phyloP scores from a whole-genome alignment of 2,113 vertebrate species.

The Micronycteris hirsuta region DNA sequence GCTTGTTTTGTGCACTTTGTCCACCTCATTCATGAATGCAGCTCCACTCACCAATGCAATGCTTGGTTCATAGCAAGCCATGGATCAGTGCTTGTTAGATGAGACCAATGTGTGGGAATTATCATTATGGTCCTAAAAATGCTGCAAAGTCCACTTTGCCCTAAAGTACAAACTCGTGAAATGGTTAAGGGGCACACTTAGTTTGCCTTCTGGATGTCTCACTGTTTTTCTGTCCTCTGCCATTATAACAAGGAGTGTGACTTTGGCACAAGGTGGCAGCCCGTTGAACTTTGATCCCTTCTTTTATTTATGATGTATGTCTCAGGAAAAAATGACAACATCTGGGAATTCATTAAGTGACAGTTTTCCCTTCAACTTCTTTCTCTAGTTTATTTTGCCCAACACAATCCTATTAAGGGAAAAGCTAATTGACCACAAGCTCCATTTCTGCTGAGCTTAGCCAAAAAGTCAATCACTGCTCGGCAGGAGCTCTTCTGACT shows the following conservation, averaged over 20 bases:
- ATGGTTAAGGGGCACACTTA: neutral
- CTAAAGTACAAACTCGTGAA: neutral
- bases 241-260: neutral
- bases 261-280: neutral
- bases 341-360: conserved; percentile 54
- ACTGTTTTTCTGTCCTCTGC: neutral
- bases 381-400: conserved; percentile 49
- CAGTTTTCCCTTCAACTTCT: conserved; percentile 14
- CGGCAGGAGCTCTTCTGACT: neutral
- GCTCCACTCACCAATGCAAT: rapidly evolving
- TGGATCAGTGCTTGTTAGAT: neutral
- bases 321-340: neutral
- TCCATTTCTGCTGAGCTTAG: conserved; percentile 63
- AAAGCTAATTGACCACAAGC: conserved; percentile 48
- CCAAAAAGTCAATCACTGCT: conserved; percentile 43
- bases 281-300: neutral
- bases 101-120: neutral
- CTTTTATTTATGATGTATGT: conserved; percentile 32
- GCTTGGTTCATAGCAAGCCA: neutral
- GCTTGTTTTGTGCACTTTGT: neutral
- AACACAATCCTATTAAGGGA: conserved; percentile 49
- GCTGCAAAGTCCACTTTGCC: neutral
- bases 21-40: neutral
- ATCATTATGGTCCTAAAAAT: neutral
- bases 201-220: rapidly evolving